Evolutionary conservation across 2,797 vertebrate species (phyloP).

Genomic region (Allobates femoralis): DNA sequence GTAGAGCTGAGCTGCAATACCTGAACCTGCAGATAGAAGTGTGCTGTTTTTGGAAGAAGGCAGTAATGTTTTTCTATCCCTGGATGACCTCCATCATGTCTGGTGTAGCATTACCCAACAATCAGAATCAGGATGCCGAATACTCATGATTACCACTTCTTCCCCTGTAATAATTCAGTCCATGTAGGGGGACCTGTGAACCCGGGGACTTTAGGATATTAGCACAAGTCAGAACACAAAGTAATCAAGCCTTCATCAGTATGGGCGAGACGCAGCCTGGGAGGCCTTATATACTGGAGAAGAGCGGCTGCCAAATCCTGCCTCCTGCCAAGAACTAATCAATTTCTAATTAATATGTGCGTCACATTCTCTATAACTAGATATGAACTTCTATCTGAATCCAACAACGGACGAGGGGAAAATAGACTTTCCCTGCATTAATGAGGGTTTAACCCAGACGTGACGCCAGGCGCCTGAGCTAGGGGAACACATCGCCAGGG

Average conservation of each 20-base stretch:
- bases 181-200: neutral
- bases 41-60: too few species aligned
- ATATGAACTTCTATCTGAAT: neutral
- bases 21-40: too few species aligned
- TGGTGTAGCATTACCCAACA: neutral
- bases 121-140: neutral
- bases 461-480: neutral
- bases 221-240: neutral
- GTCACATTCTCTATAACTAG: constrained; percentile 1
- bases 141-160: neutral
- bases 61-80: too few species aligned
- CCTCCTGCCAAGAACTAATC: constrained; percentile 9
- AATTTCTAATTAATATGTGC: constrained; percentile 25
- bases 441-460: neutral
- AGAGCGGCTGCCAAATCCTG: neutral
- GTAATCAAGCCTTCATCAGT: constrained; percentile 6
- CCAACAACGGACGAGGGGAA: neutral
- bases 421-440: constrained; percentile 3
- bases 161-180: neutral
- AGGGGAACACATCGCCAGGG: neutral
- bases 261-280: neutral
- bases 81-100: too few species aligned
- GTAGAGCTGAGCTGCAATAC: too few species aligned
- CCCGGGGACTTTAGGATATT: neutral
- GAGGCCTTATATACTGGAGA: neutral